Evolutionary conservation across 2,888 invertebrate species (phyloP).

Genomic region (Caenorhabditis drosophilae): DNA sequence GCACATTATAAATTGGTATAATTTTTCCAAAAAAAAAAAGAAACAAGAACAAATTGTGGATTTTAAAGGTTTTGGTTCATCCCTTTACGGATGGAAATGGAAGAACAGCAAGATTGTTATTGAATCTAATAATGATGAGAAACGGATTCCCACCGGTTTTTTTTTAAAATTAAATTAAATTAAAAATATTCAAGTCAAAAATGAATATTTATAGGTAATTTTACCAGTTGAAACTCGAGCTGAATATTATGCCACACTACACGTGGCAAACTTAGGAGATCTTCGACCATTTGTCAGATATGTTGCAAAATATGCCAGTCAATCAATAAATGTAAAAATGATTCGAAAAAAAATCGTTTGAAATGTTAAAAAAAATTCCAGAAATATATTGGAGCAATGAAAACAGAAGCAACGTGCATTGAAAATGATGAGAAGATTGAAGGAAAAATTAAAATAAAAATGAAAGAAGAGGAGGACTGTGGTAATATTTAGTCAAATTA

Average conservation of each 20-base stretch:
- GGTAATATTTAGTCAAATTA: too few relatives aligned
- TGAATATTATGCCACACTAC: constrained; percentile 81
- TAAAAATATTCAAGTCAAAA: not conserved
- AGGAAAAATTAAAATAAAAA: not conserved
- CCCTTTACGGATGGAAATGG: constrained; percentile 97
- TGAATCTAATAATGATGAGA: constrained; percentile 92
- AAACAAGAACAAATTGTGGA: not conserved
- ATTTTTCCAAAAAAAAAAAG: not conserved
- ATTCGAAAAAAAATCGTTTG: too few relatives aligned
- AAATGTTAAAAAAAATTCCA: too few relatives aligned
- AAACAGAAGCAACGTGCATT: constrained; percentile 15
- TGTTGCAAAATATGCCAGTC: constrained; percentile 76
- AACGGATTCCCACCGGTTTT: constrained; percentile 95
- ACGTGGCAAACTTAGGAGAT: constrained; percentile 91
- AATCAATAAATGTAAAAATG: constrained; percentile 57
- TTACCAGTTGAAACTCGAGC: constrained; percentile 59
- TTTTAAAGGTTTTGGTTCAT: constrained; percentile 81
- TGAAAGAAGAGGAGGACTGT: too few relatives aligned
- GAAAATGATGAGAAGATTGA: constrained; percentile 4
- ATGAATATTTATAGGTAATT: constrained; percentile 72
- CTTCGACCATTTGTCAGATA: constrained; percentile 93
- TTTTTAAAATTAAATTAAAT: constrained; percentile 71
- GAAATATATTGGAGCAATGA: constrained; percentile 31
- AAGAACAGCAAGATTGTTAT: constrained; percentile 88
- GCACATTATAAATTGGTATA: constrained; percentile 89